Percentiles rank a stretch among this genome's conserved stretches.
These are phyloP conservation scores for Nomada lathburiana DNA, from an alignment of 2,888 invertebrate species.

Conservation along the genomic window DNA sequence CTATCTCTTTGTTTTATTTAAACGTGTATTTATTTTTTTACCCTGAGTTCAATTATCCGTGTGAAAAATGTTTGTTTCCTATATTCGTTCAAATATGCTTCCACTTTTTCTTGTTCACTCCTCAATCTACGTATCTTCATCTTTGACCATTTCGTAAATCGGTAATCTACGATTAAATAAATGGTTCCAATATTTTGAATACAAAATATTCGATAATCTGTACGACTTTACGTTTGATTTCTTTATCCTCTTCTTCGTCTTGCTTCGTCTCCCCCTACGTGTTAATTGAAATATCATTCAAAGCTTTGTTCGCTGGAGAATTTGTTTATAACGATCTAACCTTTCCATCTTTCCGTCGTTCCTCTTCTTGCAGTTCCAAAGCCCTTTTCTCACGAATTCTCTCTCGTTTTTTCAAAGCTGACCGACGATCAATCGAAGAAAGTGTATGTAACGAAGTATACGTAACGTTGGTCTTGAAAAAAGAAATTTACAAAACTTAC, in stretches of 20 bases:
- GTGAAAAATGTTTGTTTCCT: slow-evolving; percentile 19
- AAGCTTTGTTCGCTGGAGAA: background rate
- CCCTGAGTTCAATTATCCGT: slow-evolving; percentile 21
- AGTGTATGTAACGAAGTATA: no score
- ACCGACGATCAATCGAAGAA: background rate
- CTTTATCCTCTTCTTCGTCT: background rate
- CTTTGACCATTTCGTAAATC: slow-evolving; percentile 27
- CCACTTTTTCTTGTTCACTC: background rate
- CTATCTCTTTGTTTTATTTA: background rate
- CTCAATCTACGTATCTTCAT: background rate
- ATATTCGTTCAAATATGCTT: background rate
- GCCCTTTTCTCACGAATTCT: background rate
- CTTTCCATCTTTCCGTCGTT: background rate
- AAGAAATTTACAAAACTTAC: slow-evolving; percentile 3
- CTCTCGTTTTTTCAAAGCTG: background rate
- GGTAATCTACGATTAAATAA: slow-evolving; percentile 14
- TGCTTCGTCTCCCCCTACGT: background rate
- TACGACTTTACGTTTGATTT: background rate
- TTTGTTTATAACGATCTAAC: slow-evolving; percentile 14
- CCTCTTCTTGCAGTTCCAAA: background rate
- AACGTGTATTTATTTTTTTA: background rate
- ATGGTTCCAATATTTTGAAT: background rate
- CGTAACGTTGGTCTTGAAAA: background rate
- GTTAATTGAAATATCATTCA: background rate
- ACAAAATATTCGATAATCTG: background rate